Evolutionary conservation across 2,797 vertebrate species (phyloP), one percentile per base, ranked within the genome.

Genomic region (Chiloscyllium punctatum): DNA sequence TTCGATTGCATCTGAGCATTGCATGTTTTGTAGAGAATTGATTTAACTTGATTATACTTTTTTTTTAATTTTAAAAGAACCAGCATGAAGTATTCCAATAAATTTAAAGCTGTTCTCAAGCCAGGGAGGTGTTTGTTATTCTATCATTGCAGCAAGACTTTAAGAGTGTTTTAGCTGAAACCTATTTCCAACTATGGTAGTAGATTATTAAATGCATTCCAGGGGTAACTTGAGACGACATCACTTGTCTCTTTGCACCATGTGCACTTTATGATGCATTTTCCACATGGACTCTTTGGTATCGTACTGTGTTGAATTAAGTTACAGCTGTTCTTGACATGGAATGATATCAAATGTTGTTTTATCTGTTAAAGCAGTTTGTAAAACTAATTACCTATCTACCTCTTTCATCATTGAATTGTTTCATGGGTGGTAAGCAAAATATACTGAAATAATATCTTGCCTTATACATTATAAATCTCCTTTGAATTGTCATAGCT

Each of bases 161-260:
- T 33, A 91, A 91, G 66, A 51, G 68, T 51, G 37, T 42, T 8
- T 66, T 72, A 69, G 13, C 25, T 42, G 68, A 94, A 94, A 71
- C 68, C 48, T 74, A 77, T 72, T 51, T 95, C 48, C 71, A 95
- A 51, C 94, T 33, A n/a, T 42, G 37, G 94, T 95, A 53, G 53
- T 57, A 53, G 72, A 71, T 95, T 95, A 95, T 95, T 95, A 95
- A 95, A 95, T 53, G 71, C 94, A 95, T 95, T 95, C 71, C 94
- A 94, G 42, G 42, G 69, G 94, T 95, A 95, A 95, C 68, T 30
- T 74, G 94, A 95, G 94, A 95, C 33, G 13, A 33, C 51, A 71
- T 51, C 51, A 74, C 71, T 95, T 95, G 37, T 77, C 71, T 48
- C 48, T 77, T 33, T 74, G 69, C 71, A 72, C 94, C 68, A 53